Evolutionary conservation across 2,113 vertebrate species (phyloP), one percentile per base, ranked within the genome.

Genomic region (Chlorodrepanis virens): DNA sequence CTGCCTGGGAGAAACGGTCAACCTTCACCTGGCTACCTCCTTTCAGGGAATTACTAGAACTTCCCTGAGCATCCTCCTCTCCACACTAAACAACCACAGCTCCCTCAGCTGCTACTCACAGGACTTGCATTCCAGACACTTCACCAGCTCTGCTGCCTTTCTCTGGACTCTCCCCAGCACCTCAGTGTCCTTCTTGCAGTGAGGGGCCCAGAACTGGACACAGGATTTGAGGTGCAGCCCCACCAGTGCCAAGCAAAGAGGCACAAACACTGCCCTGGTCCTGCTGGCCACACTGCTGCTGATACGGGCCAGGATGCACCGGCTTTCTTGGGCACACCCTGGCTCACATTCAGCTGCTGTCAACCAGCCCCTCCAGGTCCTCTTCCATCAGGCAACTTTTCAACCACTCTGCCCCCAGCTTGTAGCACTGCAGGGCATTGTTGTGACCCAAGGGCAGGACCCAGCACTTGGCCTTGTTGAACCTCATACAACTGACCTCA

Each of bases 91-190:
- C 14, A 54, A 7, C 5, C 2, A 1, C 17, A 60, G 33, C 28
- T 59, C 45, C 33, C 5, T 60, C 39, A 47, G 17, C 25, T 3
- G 1, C 22, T 37, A 10, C 31, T 49, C 40, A 22, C 31, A 35
- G 18, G 14, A 40, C 40, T 22, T 11, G 6, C 6, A 4, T 2
- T 83, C 25, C 70, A 54, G 54, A 83, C 10, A 10, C 17, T 83
- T 47, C 14, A 18, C 14, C 47, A 69, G 54, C 21, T 47, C 25
- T 0, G 0, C 0, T 61, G 47, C 39, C 24, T 13, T 53, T 35
- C 70, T 40, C 78, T 47, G 7, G n/a, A 83, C 10, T 42, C 1
- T 1, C 25, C 69, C 47, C 63, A 69, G 15, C 35, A 40, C 16
- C 49, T 31, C 40, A 21, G 6, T 5, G 13, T 31, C 40, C 15